Base-by-base conservation (phyloP, 2,113 vertebrate genomes). In the Narcine bancroftii region DNA sequence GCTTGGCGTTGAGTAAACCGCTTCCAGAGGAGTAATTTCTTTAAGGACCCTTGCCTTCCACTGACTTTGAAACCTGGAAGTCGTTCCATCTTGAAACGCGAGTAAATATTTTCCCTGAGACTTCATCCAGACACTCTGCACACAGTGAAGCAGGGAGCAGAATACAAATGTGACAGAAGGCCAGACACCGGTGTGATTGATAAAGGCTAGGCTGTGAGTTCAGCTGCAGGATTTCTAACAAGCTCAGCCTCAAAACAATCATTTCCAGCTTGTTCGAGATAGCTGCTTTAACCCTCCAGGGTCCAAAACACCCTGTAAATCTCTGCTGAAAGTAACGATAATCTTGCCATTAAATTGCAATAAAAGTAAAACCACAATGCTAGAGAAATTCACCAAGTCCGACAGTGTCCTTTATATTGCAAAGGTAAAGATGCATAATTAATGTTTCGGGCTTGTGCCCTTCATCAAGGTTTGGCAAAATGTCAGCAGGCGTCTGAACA, bases 141-240 rank as follows among this genome's bases (percentile, higher is more conserved):
- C 65, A 24, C 5, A 6, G 89, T 21, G 65, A 42, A 42, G 63
- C 2, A 17, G 63, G 26, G 63, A 69, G 29, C 13, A 47, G 89
- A 91, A 91, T 91, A 91, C 65, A 69, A 91, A 91, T 91, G 63
- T 2, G 42, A 47, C 45, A 1, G 36, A 69, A 47, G 71, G 89
- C 89, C 60, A 91, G 89, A 91, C 65, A 17, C 19, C 33, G 21
- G 10, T 69, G 24, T 91, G 89, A 91, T 91, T 91, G 89, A 71
- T 71, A 21, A 6, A 63, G 63, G 26, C 2, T 17, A 39, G 3
- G 6, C 89, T 91, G 63, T 17, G 3, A 91, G n/a, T 15, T 33
- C 39, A 47, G 17, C 36, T 1, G 39, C 89, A 71, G 89, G 29
- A 33, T 69, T 91, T 91, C 65, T 91, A 17, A 45, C 65, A 47